Percentiles rank a stretch among this genome's conserved stretches.
phyloP scores from a whole-genome alignment of 2,797 vertebrate genomes.

The Phoeniculus purpureus region DNA sequence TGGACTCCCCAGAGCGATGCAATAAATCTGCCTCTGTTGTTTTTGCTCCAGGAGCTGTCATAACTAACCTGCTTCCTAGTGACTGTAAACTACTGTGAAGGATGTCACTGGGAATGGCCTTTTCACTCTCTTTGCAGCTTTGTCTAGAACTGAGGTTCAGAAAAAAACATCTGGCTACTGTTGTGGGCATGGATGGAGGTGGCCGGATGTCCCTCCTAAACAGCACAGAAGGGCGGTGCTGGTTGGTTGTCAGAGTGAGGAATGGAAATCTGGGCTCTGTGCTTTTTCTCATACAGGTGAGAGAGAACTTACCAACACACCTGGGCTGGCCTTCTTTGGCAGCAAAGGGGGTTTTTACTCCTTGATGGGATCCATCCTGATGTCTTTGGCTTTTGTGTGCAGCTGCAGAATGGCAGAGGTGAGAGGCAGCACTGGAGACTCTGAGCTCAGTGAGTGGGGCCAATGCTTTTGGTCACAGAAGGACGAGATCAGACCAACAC shows the following conservation, averaged over 20 bases:
- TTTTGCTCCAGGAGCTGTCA: conserved; percentile 9
- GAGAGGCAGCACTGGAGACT: background rate
- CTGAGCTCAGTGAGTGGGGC: background rate
- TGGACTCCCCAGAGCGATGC: background rate
- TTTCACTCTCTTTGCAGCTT: background rate
- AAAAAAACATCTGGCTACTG: background rate
- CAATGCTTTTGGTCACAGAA: background rate
- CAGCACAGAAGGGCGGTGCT: background rate
- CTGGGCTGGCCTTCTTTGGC: background rate
- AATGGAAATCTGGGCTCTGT: background rate
- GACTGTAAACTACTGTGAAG: background rate
- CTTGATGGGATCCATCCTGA: background rate
- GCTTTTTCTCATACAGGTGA: background rate
- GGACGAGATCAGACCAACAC: background rate
- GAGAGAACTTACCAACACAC: background rate
- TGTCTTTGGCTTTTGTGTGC: conserved; percentile 2
- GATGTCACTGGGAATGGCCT: background rate
- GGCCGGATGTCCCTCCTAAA: background rate
- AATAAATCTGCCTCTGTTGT: conserved; percentile 1
- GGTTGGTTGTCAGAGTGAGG: background rate
- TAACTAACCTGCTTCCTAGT: conserved; percentile 6
- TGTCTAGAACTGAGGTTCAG: background rate
- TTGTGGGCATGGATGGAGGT: background rate
- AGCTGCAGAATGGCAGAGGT: background rate
- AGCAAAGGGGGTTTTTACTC: background rate